Base-by-base conservation (phyloP, 2,113 vertebrate species). In the Lepidothrix coronata region DNA sequence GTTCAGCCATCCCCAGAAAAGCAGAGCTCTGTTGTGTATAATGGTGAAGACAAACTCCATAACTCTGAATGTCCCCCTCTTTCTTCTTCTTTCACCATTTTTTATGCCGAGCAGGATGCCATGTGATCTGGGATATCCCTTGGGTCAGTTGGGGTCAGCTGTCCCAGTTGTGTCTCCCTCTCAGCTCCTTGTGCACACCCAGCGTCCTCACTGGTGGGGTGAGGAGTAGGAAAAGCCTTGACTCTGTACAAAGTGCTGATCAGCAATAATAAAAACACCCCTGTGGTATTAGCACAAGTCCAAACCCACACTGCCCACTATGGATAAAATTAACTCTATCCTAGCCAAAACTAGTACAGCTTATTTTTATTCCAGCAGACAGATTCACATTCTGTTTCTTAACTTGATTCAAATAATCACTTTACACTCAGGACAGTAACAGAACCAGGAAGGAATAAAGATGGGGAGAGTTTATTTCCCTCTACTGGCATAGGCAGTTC, bases 21-120 rank as follows among this genome's bases (percentile, higher is more conserved):
- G 6, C 24, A 73, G 30, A 8, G 9, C 4, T 83, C 19, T 21
- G 6, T 22, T 43, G 11, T 16, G 4, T 2, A 0, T 12, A 30
- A 7, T 0, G 1, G 7, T 57, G 20, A 67, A 48, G 3, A 39
- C 12, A 75, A 46, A 41, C 0, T 4, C 16, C 33, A 23, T n/a
- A 4, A 30, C 19, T 46, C 39, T 4, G 1, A 46, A 39, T 1
- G 5, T 6, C 3, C 4, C 5, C 22, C 6, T 33, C 28, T 39
- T 28, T 8, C 16, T 65, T 18, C 11, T 33, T 28, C 63, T 76
- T 49, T 31, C 28, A 6, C 2, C 22, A 48, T 3, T 9, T 75
- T 52, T 28, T 33, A 4, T 33, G 21, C 5, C 49, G 7, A 61
- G 4, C 6, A 72, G 9, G 23, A 54, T 9, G 3, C 4, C 23